These are phyloP conservation scores for Palythoa grandiflora DNA, from an alignment of 92 coral and sea anemone genomes.

Conservation along the genomic window DNA sequence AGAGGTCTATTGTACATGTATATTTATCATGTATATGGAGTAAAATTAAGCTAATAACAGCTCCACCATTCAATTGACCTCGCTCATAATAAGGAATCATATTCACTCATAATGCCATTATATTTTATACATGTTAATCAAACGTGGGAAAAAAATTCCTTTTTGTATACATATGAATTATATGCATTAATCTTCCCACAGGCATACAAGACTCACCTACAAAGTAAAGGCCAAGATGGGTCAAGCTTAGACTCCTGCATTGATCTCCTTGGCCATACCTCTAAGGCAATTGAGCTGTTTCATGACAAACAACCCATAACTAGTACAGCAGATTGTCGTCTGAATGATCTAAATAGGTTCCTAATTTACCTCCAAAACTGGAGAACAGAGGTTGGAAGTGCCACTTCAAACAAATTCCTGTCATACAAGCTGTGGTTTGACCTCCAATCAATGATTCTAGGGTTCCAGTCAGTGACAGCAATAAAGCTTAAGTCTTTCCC, in stretches of 20 bases:
- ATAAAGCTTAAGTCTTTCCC: constrained; percentile 42
- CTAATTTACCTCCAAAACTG: constrained; percentile 37
- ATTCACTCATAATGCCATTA: background rate
- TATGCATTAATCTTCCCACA: constrained; percentile 21
- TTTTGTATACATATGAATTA: constrained; percentile 1
- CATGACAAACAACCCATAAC: constrained; percentile 47
- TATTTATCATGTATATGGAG: background rate
- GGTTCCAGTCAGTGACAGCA: constrained; percentile 42
- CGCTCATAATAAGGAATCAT: background rate
- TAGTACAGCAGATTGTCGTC: constrained; percentile 36
- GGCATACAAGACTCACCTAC: constrained; percentile 60
- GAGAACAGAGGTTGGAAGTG: constrained; percentile 45
- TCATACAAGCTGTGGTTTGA: constrained; percentile 68
- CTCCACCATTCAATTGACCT: constrained; percentile 6
- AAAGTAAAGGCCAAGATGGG: constrained; percentile 59
- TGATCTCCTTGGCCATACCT: constrained; percentile 50
- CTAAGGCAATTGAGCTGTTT: constrained; percentile 45
- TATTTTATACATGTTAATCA: constrained; percentile 1
- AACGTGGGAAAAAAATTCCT: background rate
- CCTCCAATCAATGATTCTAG: constrained; percentile 57
- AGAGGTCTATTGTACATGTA: background rate
- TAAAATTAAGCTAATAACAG: background rate
- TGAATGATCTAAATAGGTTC: constrained; percentile 37
- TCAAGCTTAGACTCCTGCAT: constrained; percentile 39
- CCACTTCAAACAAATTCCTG: constrained; percentile 37